Percentiles rank a stretch among this genome's conserved stretches.
phyloP scores from a whole-genome alignment of 2,888 invertebrate species.

The Blera fallax region DNA sequence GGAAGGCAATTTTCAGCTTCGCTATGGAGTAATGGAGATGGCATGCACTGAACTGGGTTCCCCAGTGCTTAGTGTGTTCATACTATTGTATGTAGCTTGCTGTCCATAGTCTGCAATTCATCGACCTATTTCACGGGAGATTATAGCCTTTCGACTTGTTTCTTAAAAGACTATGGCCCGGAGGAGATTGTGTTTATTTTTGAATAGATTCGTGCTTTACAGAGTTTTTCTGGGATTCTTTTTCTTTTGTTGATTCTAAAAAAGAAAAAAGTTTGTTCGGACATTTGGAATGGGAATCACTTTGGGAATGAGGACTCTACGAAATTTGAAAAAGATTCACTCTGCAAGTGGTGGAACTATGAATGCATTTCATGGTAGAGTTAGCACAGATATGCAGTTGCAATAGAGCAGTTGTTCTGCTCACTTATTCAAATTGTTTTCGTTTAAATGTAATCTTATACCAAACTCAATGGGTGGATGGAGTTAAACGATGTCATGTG shows the following conservation, averaged over 20 bases:
- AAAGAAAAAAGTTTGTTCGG: not conserved
- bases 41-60: slow-evolving; percentile 41
- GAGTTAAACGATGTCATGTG: slow-evolving; percentile 62
- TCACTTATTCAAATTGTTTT: slow-evolving; percentile 59
- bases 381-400: slow-evolving; percentile 43
- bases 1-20: slow-evolving; percentile 26
- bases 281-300: slow-evolving; percentile 31
- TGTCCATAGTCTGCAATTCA: slow-evolving; percentile 54
- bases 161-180: slow-evolving; percentile 18
- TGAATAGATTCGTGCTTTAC: slow-evolving; percentile 45
- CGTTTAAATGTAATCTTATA: slow-evolving; percentile 61
- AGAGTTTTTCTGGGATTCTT: not conserved
- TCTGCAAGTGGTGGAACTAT: slow-evolving; percentile 16
- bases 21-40: slow-evolving; percentile 68
- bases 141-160: slow-evolving; percentile 54
- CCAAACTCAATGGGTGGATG: not conserved
- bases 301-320: slow-evolving; percentile 42
- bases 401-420: slow-evolving; percentile 62
- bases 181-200: slow-evolving; percentile 62
- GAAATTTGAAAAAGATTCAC: slow-evolving; percentile 40
- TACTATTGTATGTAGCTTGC: slow-evolving; percentile 2
- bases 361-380: slow-evolving; percentile 64
- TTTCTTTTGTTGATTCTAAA: not conserved
- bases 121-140: slow-evolving; percentile 66
- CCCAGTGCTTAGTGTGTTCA: slow-evolving; percentile 6